Base-by-base conservation (phyloP, 2,888 invertebrate genomes). In the Heliconius ethilla region DNA sequence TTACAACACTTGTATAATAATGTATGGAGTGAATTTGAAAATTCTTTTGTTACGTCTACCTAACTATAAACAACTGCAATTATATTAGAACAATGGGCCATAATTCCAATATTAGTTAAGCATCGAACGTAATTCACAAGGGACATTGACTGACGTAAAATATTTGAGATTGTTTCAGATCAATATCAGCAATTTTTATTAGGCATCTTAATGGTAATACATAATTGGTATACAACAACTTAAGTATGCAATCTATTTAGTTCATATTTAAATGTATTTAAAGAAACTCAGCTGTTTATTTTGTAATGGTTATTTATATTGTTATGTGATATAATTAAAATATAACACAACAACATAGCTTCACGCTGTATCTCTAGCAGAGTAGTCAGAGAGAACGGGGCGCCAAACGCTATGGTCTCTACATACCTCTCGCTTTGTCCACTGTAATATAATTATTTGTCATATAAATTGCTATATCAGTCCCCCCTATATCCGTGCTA, bases 71-170 rank as follows among this genome's bases (percentile, higher is more conserved):
- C 51, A 51, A 51, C 18, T n/a, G 59, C 25, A n/a, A 33, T 51
- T 40, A n/a, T 7, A 15, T 15, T 51, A 18, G n/a, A 59, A 77
- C 80, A 80, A 78, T 80, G 67, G 62, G 67, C 75, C 22, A 77
- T 78, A 63, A 78, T 29, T 40, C 72, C 69, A 55, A n/a, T 65
- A 45, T 77, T 55, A 55, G 78, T 65, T 22, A 29, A 29, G 69
- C 74, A 59, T 27, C 55, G 33, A 37, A 27, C 63, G 5, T 27
- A 63, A 15, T 18, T 15, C 25, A 45, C 29, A 5, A 59, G 51
- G 25, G 45, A 45, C 27, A 27, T 45, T 59, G 29, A 33, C 66
- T 80, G 75, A 79, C 75, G 78, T 37, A 59, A 37, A 70, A 51
- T 66, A 63, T n/a, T 62, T n/a, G 13, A 13, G 45, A 70, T 37